Conservation (phyloP, 2,888 invertebrate species). For the Cremastobaeus sp. region DNA sequence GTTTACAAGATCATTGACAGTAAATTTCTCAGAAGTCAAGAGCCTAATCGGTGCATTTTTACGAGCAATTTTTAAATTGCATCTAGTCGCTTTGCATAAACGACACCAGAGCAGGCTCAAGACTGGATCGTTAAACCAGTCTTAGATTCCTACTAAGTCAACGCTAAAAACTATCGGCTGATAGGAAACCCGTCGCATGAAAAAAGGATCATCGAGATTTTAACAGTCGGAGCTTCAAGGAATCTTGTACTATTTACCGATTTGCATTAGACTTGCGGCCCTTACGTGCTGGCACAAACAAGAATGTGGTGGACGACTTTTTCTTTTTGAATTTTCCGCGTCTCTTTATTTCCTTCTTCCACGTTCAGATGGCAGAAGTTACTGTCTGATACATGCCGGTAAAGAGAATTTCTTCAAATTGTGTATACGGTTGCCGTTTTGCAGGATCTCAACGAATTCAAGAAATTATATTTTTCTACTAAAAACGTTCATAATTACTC, state of each 20-base stretch:
- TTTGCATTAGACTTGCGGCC: constrained; percentile 41
- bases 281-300: constrained; percentile 8
- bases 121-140: constrained; percentile 67
- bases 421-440: too few relatives aligned
- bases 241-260: constrained; percentile 51
- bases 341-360: too few relatives aligned
- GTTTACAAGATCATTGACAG: too few relatives aligned
- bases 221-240: constrained; percentile 37
- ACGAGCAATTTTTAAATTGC: constrained; percentile 47
- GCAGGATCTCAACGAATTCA: too few relatives aligned
- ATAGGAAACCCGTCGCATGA: constrained; percentile 65
- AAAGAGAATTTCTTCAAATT: too few relatives aligned
- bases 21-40: constrained; percentile 29
- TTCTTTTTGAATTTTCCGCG: too few relatives aligned
- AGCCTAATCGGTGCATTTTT: constrained; percentile 25
- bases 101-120: constrained; percentile 43
- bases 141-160: constrained; percentile 67
- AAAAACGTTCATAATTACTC: too few relatives aligned
- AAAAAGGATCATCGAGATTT: constrained; percentile 50
- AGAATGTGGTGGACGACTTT: too few relatives aligned
- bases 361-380: too few relatives aligned
- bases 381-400: too few relatives aligned
- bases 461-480: too few relatives aligned
- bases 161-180: constrained; percentile 62
- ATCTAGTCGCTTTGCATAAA: constrained; percentile 61